Base-by-base conservation (phyloP, 64 coral and sea anemone species). In the Exaiptasia diaphana region DNA sequence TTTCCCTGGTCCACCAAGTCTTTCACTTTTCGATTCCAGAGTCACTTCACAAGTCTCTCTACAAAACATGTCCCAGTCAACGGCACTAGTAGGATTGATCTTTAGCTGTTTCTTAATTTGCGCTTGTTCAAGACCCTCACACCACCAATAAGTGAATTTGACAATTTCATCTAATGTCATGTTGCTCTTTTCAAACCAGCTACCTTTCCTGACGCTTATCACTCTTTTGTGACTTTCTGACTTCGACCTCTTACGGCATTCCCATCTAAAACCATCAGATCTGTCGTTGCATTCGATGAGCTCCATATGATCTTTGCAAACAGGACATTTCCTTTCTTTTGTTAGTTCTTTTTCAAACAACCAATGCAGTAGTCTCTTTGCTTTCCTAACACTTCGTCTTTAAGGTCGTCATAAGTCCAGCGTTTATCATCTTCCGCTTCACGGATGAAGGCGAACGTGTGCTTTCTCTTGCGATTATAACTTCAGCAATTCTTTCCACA, bases 101-200 rank as follows among this genome's bases (percentile, higher is more conserved):
- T 62, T 42, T 4, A 88, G 31, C 41, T 87, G 36, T 1, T 78
- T 27, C 48, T 39, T 67, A 33, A 77, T 87, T 65, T 76, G 71
- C 18, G 5, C 63, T 53, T 87, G 74, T 14, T 67, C 68, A 14
- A 87, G 8, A 31, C 62, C 84, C 4, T 68, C 36, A 45, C 58
- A 53, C 73, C 84, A 87, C 59, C 84, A 87, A 27, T 87, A 78
- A 0, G 61, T 88, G 15, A 68, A 87, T 43, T 76, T 87, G 0
- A 87, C 38, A n/a, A 87, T 87, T 33, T 76, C 73, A 26, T 76
- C 73, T 31, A 76, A 53, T 8, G 73, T 76, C 46, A 76, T 29
- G 36, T 76, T 76, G 52, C 73, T 76, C 45, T 56, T 43, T 34
- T 76, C 73, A 55, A 76, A 76, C 73, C 73, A 76, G 20, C 48